phyloP scores from a whole-genome alignment of 2,797 vertebrate genomes.

The Gymnocypris eckloni region DNA sequence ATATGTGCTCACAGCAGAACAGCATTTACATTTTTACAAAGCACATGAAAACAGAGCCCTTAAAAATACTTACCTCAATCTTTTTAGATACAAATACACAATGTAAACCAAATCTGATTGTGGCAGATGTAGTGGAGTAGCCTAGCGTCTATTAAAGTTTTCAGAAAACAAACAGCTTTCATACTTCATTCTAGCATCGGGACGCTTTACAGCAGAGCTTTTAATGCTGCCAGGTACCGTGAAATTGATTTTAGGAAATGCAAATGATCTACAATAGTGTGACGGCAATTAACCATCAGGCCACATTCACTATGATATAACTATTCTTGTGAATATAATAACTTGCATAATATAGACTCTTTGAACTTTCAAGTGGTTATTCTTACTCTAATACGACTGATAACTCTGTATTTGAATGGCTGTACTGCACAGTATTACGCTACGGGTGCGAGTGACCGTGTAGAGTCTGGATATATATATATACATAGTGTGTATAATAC shows the following conservation, averaged over 20 bases:
- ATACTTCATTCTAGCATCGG: background rate
- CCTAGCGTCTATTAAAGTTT: background rate
- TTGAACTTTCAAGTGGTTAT: background rate
- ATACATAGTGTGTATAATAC: slow-evolving; percentile 58
- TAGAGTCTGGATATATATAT: background rate
- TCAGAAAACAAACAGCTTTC: background rate
- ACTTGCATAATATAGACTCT: background rate
- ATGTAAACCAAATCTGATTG: background rate
- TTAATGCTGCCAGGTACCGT: slow-evolving; percentile 7
- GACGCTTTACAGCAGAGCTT: background rate
- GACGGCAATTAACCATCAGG: slow-evolving; percentile 13
- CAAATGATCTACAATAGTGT: background rate
- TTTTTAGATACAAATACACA: slow-evolving; percentile 7
- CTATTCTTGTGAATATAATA: background rate
- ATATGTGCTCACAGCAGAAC: slow-evolving; percentile 56
- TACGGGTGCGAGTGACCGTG: background rate
- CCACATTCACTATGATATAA: background rate
- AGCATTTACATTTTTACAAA: slow-evolving; percentile 33
- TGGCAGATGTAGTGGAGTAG: background rate
- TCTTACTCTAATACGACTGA: background rate
- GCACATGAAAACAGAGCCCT: background rate
- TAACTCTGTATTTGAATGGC: background rate
- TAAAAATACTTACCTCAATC: slow-evolving; percentile 5
- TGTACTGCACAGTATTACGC: background rate
- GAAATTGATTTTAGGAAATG: background rate